phyloP scores from a whole-genome alignment of 2,797 vertebrate species.

The Anolis apletophallus region DNA sequence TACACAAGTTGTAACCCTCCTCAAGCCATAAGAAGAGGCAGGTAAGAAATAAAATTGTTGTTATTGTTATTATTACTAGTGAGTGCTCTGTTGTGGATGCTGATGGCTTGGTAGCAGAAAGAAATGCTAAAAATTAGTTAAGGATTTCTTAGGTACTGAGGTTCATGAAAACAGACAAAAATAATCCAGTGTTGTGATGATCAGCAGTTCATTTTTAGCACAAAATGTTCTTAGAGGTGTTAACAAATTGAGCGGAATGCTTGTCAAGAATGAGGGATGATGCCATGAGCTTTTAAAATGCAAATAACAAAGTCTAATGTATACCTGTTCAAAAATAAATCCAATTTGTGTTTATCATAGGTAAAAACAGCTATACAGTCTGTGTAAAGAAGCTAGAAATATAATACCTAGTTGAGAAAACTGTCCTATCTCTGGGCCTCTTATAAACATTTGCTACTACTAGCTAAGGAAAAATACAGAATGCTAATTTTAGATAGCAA shows the following conservation, averaged over 20 bases:
- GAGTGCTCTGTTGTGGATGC: background rate
- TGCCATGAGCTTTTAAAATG: background rate
- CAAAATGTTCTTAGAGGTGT: background rate
- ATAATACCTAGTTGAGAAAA: no score
- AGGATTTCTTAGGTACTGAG: background rate
- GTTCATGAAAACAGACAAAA: background rate
- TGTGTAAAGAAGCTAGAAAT: background rate
- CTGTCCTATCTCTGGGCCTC: background rate
- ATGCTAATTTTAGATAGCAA: background rate
- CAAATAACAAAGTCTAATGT: background rate
- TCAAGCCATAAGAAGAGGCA: no score
- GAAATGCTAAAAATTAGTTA: background rate
- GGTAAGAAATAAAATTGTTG: no score
- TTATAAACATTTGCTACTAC: background rate
- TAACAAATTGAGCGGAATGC: background rate
- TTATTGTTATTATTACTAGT: no score
- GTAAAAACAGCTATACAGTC: background rate
- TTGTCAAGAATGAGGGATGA: background rate
- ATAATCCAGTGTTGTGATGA: background rate
- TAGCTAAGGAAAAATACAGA: background rate
- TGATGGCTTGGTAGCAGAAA: background rate
- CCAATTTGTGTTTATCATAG: background rate
- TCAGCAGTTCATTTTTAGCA: background rate
- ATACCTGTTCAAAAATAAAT: no score
- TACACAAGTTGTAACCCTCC: background rate